phyloP scores from a whole-genome alignment of 2,113 vertebrate species.

The Ictalurus punctatus region DNA sequence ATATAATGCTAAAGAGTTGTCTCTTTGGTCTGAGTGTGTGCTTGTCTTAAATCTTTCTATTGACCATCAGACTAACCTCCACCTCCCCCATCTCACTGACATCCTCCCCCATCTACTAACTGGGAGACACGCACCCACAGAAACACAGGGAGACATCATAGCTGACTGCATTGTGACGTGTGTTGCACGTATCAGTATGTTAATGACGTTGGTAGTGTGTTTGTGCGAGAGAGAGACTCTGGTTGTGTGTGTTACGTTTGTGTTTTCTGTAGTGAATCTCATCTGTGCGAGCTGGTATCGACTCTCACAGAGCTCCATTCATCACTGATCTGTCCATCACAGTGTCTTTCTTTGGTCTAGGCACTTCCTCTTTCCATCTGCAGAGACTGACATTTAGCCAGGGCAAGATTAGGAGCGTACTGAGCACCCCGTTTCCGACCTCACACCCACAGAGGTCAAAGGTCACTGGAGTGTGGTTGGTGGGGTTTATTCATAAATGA shows the following conservation, averaged over 20 bases:
- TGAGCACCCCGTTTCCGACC: conserved; percentile 44
- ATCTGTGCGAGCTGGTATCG: conserved; percentile 1
- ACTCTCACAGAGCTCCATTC: conserved; percentile 47
- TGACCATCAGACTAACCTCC: background rate
- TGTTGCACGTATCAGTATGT: conserved; percentile 39
- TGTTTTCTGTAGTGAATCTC: conserved; percentile 28
- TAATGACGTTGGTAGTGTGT: conserved; percentile 19
- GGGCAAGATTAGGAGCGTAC: conserved; percentile 25
- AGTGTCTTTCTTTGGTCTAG: conserved; percentile 10
- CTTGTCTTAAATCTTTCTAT: conserved; percentile 17
- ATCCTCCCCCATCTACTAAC: conserved; percentile 28
- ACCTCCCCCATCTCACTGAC: conserved; percentile 29
- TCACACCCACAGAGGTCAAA: conserved; percentile 46
- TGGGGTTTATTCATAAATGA: conserved; percentile 33
- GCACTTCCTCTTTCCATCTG: conserved; percentile 18
- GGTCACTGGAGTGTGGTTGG: conserved; percentile 31
- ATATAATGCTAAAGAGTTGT: background rate
- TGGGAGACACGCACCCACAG: background rate
- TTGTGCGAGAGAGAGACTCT: background rate
- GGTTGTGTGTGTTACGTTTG: conserved; percentile 24
- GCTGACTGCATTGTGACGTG: conserved; percentile 16
- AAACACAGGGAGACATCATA: background rate
- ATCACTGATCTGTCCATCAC: conserved; percentile 39
- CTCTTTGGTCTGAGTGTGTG: background rate
- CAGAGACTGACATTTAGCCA: conserved; percentile 51